These are phyloP conservation scores for Molossus alvarezi DNA, from an alignment of 2,797 vertebrate species.

Conservation along the genomic window DNA sequence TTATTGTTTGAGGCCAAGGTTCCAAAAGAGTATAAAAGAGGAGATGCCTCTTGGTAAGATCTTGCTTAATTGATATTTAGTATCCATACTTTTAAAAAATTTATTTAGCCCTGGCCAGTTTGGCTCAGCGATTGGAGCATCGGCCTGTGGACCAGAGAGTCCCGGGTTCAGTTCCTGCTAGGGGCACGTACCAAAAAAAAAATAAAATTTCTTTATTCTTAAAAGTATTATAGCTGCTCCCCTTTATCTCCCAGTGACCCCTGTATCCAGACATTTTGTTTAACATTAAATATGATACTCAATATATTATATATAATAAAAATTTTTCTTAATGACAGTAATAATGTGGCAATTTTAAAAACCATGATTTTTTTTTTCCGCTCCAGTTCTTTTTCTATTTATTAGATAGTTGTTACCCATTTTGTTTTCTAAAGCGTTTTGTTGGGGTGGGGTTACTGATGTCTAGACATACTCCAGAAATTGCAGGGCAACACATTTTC, in stretches of 20 bases:
- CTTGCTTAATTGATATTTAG: conserved; percentile 51
- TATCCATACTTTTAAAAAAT: neutral
- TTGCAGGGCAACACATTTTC: conserved; percentile 43
- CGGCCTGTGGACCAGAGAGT: too few relatives aligned
- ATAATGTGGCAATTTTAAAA: neutral
- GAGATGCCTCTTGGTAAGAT: neutral
- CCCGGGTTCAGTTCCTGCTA: too few relatives aligned
- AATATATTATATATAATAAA: neutral
- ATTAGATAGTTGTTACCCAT: conserved; percentile 35
- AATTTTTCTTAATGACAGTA: conserved; percentile 32
- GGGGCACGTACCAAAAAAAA: too few relatives aligned
- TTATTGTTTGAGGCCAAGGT: conserved; percentile 40
- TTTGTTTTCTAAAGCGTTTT: conserved; percentile 40
- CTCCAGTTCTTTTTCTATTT: neutral
- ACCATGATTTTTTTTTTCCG: neutral
- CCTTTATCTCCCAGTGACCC: too few relatives aligned
- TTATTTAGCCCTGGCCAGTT: too few relatives aligned
- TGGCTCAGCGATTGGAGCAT: too few relatives aligned
- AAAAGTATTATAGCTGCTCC: too few relatives aligned
- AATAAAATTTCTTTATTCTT: too few relatives aligned
- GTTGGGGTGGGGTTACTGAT: neutral
- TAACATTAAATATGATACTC: conserved; percentile 30
- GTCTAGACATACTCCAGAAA: neutral
- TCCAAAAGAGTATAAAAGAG: conserved; percentile 58
- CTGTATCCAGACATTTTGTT: conserved; percentile 34